These are phyloP conservation scores for Aix galericulata DNA, from an alignment of 2,113 vertebrate genomes.

Conservation along the genomic window DNA sequence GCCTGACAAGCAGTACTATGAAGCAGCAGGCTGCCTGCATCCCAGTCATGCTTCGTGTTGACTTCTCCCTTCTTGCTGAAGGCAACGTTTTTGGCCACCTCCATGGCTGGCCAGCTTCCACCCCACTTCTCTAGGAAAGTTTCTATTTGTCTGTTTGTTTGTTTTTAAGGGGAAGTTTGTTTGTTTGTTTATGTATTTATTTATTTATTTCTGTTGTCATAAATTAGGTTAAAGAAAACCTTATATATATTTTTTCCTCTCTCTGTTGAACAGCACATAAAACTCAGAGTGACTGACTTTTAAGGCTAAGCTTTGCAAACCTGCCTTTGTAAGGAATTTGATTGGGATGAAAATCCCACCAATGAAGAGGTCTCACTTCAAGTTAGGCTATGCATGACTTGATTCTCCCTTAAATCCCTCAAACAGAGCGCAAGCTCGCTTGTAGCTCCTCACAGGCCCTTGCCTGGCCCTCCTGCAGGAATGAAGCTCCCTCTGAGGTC, in stretches of 20 bases:
- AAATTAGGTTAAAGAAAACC: slow-evolving; percentile 19
- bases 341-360: not conserved
- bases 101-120: not conserved
- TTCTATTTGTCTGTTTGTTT: not conserved
- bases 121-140: slow-evolving; percentile 1
- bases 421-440: not conserved
- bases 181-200: not conserved
- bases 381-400: not conserved
- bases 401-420: not conserved
- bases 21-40: not conserved
- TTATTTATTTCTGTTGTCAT: not conserved
- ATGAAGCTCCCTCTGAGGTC: not conserved
- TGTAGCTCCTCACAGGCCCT: too few relatives aligned
- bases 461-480: not conserved
- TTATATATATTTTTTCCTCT: not conserved
- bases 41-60: not conserved
- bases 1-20: not conserved
- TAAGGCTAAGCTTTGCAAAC: slow-evolving; percentile 3
- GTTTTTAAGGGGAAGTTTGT: rapidly evolving
- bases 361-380: not conserved
- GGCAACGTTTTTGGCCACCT: not conserved
- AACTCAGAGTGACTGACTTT: not conserved
- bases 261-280: not conserved
- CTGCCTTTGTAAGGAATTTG: not conserved
- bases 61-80: not conserved